A percentile compares a stretch with the other conserved stretches of the same genome.
Conservation (phyloP, 1,140 invertebrate genomes). For the Papilio dardanus region DNA sequence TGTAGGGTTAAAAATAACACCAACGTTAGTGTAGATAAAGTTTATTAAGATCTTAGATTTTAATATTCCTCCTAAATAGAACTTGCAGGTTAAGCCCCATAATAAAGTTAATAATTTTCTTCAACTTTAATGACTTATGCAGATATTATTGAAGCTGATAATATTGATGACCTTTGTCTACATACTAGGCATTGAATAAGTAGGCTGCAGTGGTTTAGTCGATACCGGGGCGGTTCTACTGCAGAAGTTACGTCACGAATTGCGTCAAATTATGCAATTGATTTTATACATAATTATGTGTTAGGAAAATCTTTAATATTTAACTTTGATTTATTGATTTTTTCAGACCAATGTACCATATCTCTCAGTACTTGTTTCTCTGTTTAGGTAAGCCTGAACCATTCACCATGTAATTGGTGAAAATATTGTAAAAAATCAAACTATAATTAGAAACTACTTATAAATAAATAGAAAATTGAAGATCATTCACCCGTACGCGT, state of each 20-base stretch:
- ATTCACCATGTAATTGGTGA: background rate
- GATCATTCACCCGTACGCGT: background rate
- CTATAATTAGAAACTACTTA: background rate
- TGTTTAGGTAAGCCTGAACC: background rate
- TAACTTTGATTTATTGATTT: background rate
- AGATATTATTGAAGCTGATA: background rate
- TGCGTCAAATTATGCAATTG: background rate
- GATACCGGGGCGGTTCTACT: background rate
- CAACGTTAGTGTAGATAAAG: no score
- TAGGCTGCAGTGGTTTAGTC: background rate
- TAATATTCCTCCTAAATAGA: no score
- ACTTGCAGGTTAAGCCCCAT: background rate
- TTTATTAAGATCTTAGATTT: background rate
- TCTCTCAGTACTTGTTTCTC: background rate
- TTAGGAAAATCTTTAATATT: background rate
- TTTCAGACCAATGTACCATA: background rate
- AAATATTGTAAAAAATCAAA: background rate
- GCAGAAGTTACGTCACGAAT: conserved; percentile 6
- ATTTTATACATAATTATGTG: background rate
- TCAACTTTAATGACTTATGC: background rate
- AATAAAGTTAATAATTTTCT: no score
- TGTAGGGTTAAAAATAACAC: background rate
- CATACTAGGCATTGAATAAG: background rate
- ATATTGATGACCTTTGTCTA: background rate
- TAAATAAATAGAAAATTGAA: background rate